These are phyloP conservation scores for Nephrotoma appendiculata DNA, from an alignment of 2,888 invertebrate genomes.

Conservation along the genomic window DNA sequence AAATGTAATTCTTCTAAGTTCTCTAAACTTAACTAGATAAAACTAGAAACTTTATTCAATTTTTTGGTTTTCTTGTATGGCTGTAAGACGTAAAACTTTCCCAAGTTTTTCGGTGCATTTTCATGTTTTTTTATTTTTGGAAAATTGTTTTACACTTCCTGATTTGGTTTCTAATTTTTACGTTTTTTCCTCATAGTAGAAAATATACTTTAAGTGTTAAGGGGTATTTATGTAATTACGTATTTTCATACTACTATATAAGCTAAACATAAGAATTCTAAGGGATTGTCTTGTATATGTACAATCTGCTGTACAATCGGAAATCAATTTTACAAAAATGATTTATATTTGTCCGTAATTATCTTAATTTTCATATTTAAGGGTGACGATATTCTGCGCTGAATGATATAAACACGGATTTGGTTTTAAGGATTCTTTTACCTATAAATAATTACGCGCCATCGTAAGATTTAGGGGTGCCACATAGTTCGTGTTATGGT, in stretches of 20 bases:
- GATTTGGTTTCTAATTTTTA: not conserved
- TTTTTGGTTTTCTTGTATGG: not conserved
- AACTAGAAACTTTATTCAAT: not conserved
- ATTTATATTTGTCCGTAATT: not conserved
- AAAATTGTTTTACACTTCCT: not conserved
- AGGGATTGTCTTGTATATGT: not conserved
- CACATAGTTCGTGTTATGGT: not conserved
- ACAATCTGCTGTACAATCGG: not conserved
- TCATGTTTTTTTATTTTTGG: not conserved
- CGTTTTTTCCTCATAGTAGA: not conserved
- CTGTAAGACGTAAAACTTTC: not conserved
- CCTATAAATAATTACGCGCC: not conserved
- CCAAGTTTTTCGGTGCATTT: not conserved
- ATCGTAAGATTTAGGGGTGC: not conserved
- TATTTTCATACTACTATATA: not conserved
- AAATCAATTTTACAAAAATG: not conserved
- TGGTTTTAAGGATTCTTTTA: not conserved
- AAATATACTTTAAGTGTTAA: not conserved
- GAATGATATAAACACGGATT: not conserved
- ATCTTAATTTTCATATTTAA: not conserved
- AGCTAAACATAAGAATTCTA: not conserved
- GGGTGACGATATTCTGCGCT: not conserved
- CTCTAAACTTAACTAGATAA: not conserved
- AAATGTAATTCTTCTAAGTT: not conserved
- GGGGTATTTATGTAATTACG: not conserved